Percentiles rank a stretch among this genome's conserved stretches.
Conservation (phyloP, 2,113 vertebrate genomes). For the Lagopus muta region DNA sequence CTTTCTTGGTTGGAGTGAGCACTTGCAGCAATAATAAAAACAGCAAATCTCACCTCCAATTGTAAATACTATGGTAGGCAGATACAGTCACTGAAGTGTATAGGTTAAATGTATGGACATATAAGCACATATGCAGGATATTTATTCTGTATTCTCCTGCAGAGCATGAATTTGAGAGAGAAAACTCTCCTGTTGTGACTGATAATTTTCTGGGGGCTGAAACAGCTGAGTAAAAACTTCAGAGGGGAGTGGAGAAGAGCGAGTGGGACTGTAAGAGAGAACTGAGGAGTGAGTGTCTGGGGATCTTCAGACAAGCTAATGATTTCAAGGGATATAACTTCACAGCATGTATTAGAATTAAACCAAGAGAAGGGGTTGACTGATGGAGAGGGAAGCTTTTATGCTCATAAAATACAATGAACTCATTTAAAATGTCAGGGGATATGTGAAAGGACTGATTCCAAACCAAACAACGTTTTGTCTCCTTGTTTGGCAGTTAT, state of each 20-base stretch:
- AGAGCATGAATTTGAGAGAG: background rate
- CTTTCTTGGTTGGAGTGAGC: background rate
- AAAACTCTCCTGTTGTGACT: background rate
- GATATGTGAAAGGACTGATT: background rate
- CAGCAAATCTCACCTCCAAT: background rate
- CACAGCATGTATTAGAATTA: constrained; percentile 19
- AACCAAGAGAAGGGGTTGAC: background rate
- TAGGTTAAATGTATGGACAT: background rate
- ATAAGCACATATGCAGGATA: background rate
- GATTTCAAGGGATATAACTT: constrained; percentile 26
- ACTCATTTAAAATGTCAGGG: constrained; percentile 27
- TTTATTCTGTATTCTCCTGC: background rate
- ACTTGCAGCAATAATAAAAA: background rate
- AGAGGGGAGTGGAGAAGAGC: background rate
- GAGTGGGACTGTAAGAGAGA: background rate
- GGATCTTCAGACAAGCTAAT: background rate
- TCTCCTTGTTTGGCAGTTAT: constrained; percentile 31
- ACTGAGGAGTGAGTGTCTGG: background rate
- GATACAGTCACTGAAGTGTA: background rate
- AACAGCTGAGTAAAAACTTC: background rate
- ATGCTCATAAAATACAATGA: constrained; percentile 29
- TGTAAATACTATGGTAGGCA: background rate
- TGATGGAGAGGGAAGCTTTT: background rate
- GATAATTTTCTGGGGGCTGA: background rate
- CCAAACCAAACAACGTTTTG: constrained; percentile 25